Evolutionary conservation across 1,140 invertebrate genomes (phyloP).

Genomic region (Drosophila funebris): DNA sequence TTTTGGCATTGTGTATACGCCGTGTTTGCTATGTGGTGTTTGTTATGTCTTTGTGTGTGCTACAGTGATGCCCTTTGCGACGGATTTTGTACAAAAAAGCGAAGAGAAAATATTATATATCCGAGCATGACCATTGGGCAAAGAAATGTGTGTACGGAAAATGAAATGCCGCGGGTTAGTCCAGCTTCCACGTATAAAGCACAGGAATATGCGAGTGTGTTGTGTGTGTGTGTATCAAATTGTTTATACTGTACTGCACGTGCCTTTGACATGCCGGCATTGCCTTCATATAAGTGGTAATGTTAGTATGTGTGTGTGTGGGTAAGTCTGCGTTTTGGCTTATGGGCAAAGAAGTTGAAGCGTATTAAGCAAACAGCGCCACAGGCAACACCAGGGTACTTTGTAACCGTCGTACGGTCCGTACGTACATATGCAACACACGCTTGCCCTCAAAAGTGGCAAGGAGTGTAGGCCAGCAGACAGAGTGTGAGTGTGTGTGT

Average conservation of each 20-base stretch:
- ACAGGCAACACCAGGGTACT: slow-evolving; percentile 35
- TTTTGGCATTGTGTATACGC: slow-evolving; percentile 75
- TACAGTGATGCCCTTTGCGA: slow-evolving; percentile 44
- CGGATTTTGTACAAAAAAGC: slow-evolving; percentile 22
- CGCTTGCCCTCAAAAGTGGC: slow-evolving; percentile 18
- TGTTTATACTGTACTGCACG: slow-evolving; percentile 79
- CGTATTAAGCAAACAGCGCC: slow-evolving; percentile 72
- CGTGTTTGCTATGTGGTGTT: slow-evolving; percentile 6
- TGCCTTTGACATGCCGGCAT: slow-evolving; percentile 73
- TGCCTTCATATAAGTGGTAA: slow-evolving; percentile 7
- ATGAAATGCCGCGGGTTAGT: slow-evolving; percentile 66
- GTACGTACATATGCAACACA: slow-evolving; percentile 48
- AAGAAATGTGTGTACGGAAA: slow-evolving; percentile 43
- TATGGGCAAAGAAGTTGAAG: slow-evolving; percentile 74
- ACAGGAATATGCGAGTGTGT: slow-evolving; percentile 15
- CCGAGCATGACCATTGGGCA: slow-evolving; percentile 38
- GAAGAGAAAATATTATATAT: slow-evolving; percentile 38
- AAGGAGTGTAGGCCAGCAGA: background rate
- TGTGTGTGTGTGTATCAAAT: slow-evolving; percentile 49
- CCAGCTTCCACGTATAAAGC: slow-evolving; percentile 39
- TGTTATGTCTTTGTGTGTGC: slow-evolving; percentile 25
- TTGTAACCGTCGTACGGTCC: too few relatives aligned
- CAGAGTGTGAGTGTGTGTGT: background rate
- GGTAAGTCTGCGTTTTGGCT: slow-evolving; percentile 74
- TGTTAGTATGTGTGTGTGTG: slow-evolving; percentile 20